These are phyloP conservation scores for Mola mola DNA, from an alignment of 2,113 vertebrate species.

Conservation along the genomic window DNA sequence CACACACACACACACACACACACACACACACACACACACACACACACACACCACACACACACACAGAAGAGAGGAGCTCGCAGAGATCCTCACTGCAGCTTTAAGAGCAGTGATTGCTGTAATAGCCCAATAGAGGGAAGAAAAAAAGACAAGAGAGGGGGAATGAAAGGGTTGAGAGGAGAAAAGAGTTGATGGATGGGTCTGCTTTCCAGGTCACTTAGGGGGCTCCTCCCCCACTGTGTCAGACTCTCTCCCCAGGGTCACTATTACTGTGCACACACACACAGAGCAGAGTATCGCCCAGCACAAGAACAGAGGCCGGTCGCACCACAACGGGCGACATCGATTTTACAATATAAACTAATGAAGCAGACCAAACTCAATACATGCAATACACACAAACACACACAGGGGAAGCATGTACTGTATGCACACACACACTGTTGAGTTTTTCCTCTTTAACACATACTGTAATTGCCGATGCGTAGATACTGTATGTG, in stretches of 20 bases:
- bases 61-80: too few species aligned
- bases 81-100: slow-evolving; percentile 40
- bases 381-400: slow-evolving; percentile 42
- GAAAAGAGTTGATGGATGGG: slow-evolving; percentile 73
- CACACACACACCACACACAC: slow-evolving; percentile 18
- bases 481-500: slow-evolving; percentile 70
- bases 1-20: slow-evolving; percentile 41
- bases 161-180: slow-evolving; percentile 51
- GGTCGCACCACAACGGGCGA: slow-evolving; percentile 56
- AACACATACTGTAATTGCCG: slow-evolving; percentile 58
- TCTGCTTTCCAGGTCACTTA: slow-evolving; percentile 71
- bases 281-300: not conserved
- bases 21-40: slow-evolving; percentile 18
- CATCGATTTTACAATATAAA: slow-evolving; percentile 78
- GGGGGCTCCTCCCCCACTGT: slow-evolving; percentile 38
- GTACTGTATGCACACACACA: slow-evolving; percentile 38
- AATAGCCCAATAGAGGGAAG: slow-evolving; percentile 55
- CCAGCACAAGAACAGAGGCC: slow-evolving; percentile 40
- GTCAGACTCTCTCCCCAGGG: slow-evolving; percentile 54
- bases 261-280: slow-evolving; percentile 54
- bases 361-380: slow-evolving; percentile 72
- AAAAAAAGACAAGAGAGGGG: slow-evolving; percentile 36
- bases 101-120: slow-evolving; percentile 67
- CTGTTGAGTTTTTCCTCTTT: slow-evolving; percentile 2
- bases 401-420: slow-evolving; percentile 22